Conservation (phyloP, 2,888 invertebrate genomes). For the Alviniconcha strummeri region DNA sequence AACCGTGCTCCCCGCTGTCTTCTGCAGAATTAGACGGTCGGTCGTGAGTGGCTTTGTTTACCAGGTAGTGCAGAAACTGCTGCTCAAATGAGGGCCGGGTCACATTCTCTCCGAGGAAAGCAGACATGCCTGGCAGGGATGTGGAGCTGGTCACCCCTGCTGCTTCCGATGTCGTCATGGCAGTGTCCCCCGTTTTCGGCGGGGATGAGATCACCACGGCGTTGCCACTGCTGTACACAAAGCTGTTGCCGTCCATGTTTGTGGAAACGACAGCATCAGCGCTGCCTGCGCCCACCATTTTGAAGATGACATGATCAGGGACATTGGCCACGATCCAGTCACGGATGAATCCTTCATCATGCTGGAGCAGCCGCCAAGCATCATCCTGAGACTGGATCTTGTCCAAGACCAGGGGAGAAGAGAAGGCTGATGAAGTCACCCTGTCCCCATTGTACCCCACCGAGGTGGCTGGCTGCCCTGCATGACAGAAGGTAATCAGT, state of each 20-base stretch:
- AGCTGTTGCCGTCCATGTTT: neutral
- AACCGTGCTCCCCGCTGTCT: neutral
- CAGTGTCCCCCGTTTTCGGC: neutral
- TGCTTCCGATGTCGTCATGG: neutral
- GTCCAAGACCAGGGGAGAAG: constrained; percentile 11
- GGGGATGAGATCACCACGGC: neutral
- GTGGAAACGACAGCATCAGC: neutral
- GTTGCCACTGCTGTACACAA: neutral
- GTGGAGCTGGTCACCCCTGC: neutral
- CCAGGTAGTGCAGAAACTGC: constrained; percentile 23
- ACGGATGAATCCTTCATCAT: constrained; percentile 31
- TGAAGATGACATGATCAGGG: constrained; percentile 32
- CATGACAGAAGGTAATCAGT: neutral
- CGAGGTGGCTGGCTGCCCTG: constrained; percentile 11
- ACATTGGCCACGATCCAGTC: constrained; percentile 35
- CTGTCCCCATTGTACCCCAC: neutral
- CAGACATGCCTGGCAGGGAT: neutral
- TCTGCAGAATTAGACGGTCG: neutral
- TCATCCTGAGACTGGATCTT: constrained; percentile 32
- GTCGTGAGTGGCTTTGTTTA: constrained; percentile 23
- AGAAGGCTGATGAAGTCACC: neutral
- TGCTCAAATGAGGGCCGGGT: neutral
- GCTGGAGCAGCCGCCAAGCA: constrained; percentile 26
- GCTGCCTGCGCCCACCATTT: constrained; percentile 26
- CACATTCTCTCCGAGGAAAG: constrained; percentile 3